These are phyloP conservation scores for silkworm (Bombyx mori) DNA, from an alignment of 1,140 invertebrate species.

Conservation along the genomic window DNA sequence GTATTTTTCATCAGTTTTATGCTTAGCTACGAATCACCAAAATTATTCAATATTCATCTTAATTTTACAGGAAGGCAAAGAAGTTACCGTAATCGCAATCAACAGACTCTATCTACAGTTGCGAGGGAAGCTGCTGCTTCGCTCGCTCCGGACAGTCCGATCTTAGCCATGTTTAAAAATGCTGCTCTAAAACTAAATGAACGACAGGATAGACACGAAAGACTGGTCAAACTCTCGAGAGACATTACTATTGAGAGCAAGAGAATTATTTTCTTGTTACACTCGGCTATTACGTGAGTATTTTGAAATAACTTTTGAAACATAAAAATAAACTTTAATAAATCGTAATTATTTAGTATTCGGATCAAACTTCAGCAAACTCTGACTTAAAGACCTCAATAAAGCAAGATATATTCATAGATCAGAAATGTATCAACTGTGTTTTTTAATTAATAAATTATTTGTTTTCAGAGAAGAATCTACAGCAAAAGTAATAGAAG, in stretches of 20 bases:
- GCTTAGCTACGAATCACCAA: too few species aligned
- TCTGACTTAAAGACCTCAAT: neutral
- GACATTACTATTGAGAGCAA: conserved; percentile 96
- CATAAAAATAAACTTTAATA: neutral
- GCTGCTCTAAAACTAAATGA: conserved; percentile 81
- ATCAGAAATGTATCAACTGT: too few species aligned
- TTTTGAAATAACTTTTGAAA: neutral
- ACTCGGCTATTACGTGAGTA: conserved; percentile 75
- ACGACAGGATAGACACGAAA: conserved; percentile 88
- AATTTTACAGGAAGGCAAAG: conserved; percentile 38
- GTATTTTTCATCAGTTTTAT: too few species aligned
- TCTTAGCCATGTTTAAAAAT: conserved; percentile 77
- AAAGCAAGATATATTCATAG: too few species aligned
- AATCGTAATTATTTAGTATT: too few species aligned
- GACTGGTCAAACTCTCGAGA: conserved; percentile 85
- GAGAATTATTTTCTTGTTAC: conserved; percentile 88
- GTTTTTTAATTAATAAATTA: neutral
- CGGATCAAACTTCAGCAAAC: neutral
- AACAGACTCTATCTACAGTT: conserved; percentile 33
- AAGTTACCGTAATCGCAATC: conserved; percentile 30
- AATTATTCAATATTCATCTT: neutral
- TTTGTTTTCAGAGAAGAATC: conserved; percentile 69
- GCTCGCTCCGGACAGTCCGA: conserved; percentile 65
- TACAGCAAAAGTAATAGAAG: conserved; percentile 70
- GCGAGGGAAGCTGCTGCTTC: conserved; percentile 36